Conservation (phyloP, 2,113 vertebrate genomes). For the Saguinus imperator region DNA sequence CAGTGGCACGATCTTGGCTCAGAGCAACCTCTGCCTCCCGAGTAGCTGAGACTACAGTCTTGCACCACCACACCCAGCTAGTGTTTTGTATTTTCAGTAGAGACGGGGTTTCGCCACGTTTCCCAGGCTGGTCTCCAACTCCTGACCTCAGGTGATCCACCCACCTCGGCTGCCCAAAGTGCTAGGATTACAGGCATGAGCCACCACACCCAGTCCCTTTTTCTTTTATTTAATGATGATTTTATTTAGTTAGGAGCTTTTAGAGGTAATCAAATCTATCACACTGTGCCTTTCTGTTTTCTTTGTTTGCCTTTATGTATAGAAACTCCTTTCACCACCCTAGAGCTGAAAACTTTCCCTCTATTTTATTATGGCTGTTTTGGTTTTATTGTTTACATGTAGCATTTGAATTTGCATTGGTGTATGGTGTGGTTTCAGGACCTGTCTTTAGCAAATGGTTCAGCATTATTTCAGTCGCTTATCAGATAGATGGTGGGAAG, state of each 20-base stretch:
- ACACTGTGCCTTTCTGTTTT: background rate
- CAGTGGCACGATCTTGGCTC: no score
- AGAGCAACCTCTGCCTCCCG: no score
- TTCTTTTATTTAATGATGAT: background rate
- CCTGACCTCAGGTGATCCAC: no score
- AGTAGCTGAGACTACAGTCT: no score
- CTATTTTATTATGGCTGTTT: slow-evolving; percentile 12
- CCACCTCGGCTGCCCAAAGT: no score
- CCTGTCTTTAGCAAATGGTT: background rate
- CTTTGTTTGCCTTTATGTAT: slow-evolving; percentile 32
- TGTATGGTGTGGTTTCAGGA: background rate
- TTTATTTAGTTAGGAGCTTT: slow-evolving; percentile 24
- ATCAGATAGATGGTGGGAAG: background rate
- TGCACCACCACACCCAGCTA: no score
- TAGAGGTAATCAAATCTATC: slow-evolving; percentile 22
- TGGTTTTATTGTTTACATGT: background rate
- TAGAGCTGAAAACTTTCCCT: slow-evolving; percentile 7
- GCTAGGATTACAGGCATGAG: no score
- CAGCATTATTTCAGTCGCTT: background rate
- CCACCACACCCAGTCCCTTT: background rate
- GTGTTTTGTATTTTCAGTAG: no score
- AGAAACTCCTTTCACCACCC: background rate
- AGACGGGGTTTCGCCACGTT: no score
- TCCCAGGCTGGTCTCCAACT: no score
- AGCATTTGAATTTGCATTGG: background rate